Evolutionary conservation across 1,140 invertebrate species (phyloP), one percentile per base, ranked within the genome.

Genomic region (Drosophila dunni): DNA sequence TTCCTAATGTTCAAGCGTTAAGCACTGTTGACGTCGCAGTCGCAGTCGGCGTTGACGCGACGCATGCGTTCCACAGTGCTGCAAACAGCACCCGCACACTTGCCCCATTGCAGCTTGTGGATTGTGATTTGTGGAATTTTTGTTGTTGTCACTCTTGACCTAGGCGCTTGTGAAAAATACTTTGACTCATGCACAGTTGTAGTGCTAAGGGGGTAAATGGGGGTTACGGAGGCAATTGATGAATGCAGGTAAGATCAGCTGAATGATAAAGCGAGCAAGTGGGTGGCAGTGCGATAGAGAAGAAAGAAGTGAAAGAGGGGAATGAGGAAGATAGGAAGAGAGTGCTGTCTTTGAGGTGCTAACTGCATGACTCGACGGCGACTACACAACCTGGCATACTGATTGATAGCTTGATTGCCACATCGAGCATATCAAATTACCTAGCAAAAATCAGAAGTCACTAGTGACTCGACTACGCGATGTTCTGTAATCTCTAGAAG

Each of bases 121-220:
- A 29, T 29, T 29, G 24, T 29, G 46, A 54, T 36, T 17, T 61
- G 42, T 54, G 68, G 62, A 72, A 65, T 73, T 51, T 61, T 62
- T 58, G 46, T 53, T 67, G 68, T 65, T 64, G 83, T 74, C 74
- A 86, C 69, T 81, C 80, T 89, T 89, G 84, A 89, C 84, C 84
- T 77, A 89, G 71, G 45, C 70, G 66, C 76, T 65, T 89, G 84
- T 78, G 65, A 82, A 75, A 70, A 80, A 65, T 56, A 57, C 54
- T 57, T 89, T 75, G 78, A 81, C 44, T 84, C 78, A 84, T 69
- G 29, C 40, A n/a, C 36, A 15, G 17, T n/a, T 36, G 34, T 17
- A 33, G 46, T 45, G 20, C 34, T 50, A 57, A 50, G 29, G 34
- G 24, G 58, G 54, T 53, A 58, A 50, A 29, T 29, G 56, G 65